These are phyloP conservation scores for Drosophila greeni DNA, from an alignment of 2,888 invertebrate species.

Conservation along the genomic window DNA sequence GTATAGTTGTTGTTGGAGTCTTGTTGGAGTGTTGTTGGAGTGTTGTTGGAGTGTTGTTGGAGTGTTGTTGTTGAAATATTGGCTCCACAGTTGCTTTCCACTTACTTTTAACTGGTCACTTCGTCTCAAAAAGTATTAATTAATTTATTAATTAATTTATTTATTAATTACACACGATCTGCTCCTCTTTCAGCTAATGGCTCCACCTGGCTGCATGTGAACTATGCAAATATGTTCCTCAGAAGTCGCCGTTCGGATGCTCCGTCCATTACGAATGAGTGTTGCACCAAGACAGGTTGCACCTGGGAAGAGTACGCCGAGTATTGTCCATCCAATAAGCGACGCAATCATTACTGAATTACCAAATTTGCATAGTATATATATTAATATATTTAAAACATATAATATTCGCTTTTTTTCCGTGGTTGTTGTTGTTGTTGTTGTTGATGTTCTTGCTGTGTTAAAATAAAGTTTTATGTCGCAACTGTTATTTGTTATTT, in stretches of 20 bases:
- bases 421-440: constrained; percentile 28
- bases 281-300: constrained; percentile 81
- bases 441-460: constrained; percentile 29
- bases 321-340: constrained; percentile 82
- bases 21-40: no score
- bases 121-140: not conserved
- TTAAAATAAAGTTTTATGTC: constrained; percentile 24
- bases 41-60: no score
- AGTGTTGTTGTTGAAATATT: not conserved
- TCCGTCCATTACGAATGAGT: constrained; percentile 81
- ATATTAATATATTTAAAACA: constrained; percentile 5
- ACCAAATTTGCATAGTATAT: constrained; percentile 14
- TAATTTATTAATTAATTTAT: no score
- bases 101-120: not conserved
- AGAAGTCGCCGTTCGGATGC: constrained; percentile 70
- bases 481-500: no score
- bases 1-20: no score
- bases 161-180: no score
- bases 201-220: constrained; percentile 77
- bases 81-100: not conserved
- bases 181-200: constrained; percentile 13
- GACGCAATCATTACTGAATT: constrained; percentile 74
- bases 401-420: constrained; percentile 31
- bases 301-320: constrained; percentile 84
- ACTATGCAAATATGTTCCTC: constrained; percentile 75